Conservation (phyloP, 2,888 invertebrate genomes). For the Pilophorus perplexus region DNA sequence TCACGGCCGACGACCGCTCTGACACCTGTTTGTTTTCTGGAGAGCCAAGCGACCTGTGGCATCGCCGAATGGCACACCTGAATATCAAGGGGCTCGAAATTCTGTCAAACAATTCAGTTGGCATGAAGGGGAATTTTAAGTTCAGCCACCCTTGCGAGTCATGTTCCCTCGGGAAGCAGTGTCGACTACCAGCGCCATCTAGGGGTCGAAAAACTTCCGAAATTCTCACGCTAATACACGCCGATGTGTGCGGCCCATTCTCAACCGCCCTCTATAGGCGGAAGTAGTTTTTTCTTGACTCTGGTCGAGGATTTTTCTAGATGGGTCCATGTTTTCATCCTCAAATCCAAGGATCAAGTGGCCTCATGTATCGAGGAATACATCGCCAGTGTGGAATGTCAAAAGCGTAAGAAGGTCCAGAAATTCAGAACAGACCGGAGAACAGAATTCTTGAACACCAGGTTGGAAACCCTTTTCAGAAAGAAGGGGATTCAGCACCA, state of each 20-base stretch:
- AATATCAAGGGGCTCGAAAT: neutral
- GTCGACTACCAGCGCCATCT: neutral
- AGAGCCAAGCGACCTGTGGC: no score
- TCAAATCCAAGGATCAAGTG: constrained; percentile 4
- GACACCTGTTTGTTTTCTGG: no score
- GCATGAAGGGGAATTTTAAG: neutral
- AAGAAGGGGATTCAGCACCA: constrained; percentile 35
- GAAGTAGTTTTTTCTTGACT: constrained; percentile 34
- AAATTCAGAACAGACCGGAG: constrained; percentile 50
- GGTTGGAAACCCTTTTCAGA: constrained; percentile 44
- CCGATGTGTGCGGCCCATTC: neutral
- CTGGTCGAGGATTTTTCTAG: constrained; percentile 26
- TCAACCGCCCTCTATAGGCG: constrained; percentile 47
- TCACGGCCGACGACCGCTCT: no score
- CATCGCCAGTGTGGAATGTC: constrained; percentile 1
- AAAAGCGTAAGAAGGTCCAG: constrained; percentile 47
- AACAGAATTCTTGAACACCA: constrained; percentile 49
- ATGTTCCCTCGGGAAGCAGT: neutral
- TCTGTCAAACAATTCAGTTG: neutral
- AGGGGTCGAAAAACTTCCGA: neutral
- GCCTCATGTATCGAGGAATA: constrained; percentile 4
- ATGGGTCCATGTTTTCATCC: constrained; percentile 5
- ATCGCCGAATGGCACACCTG: neutral
- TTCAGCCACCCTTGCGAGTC: neutral
- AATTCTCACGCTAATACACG: neutral